A percentile compares a stretch with the other conserved stretches of the same genome.
Conservation (phyloP, 2,888 invertebrate species). For the Phasia obesa region DNA sequence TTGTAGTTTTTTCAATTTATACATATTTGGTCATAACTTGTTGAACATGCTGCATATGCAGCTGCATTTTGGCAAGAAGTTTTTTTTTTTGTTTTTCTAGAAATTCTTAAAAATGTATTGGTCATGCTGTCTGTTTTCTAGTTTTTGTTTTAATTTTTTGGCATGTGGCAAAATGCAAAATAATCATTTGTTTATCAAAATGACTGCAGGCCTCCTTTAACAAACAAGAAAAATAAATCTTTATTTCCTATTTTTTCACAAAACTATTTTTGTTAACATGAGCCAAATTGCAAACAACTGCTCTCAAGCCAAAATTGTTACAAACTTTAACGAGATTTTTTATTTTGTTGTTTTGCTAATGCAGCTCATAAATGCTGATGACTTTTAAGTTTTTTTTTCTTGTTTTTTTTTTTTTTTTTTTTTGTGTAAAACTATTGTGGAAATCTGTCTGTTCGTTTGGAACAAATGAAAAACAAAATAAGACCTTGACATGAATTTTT, state of each 20-base stretch:
- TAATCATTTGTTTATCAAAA: constrained; percentile 8
- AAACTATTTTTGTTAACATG: constrained; percentile 32
- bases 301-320: constrained; percentile 12
- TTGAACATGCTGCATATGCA: constrained; percentile 61
- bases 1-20: constrained; percentile 38
- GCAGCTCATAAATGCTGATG: constrained; percentile 22
- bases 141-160: constrained; percentile 35
- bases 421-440: constrained; percentile 13
- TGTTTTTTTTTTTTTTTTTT: neutral
- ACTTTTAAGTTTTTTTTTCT: constrained; percentile 3
- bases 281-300: constrained; percentile 28
- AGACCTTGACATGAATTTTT: constrained; percentile 69
- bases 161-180: constrained; percentile 65
- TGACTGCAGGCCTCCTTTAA: constrained; percentile 15
- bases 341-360: constrained; percentile 5
- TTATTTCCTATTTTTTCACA: constrained; percentile 28
- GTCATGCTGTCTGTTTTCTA: constrained; percentile 19
- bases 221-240: constrained; percentile 34
- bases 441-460: neutral
- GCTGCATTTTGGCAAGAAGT: constrained; percentile 42
- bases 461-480: constrained; percentile 40
- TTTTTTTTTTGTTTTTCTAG: neutral
- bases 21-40: constrained; percentile 68
- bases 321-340: neutral
- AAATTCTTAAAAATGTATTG: constrained; percentile 51